Percentiles rank a stretch among this genome's conserved stretches.
Evolutionary conservation across 2,888 invertebrate species (phyloP).

Genomic region (Tinea semifulvella): DNA sequence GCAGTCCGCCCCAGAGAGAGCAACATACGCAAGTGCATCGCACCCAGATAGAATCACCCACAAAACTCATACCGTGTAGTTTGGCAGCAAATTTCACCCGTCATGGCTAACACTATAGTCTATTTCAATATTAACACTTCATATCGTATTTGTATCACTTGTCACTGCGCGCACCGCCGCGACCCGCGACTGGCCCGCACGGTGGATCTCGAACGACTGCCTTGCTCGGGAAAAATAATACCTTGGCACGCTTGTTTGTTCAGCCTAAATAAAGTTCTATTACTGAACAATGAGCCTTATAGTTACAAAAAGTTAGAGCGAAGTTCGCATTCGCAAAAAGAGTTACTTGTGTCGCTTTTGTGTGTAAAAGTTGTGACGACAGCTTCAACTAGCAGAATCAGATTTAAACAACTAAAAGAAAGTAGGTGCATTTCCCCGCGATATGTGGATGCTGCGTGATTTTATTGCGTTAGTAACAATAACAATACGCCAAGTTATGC

Average conservation of each 20-base stretch:
- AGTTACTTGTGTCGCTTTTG: no score
- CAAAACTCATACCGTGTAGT: constrained; percentile 46
- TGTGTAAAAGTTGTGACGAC: constrained; percentile 18
- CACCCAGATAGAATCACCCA: constrained; percentile 39
- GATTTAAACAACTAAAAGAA: constrained; percentile 51
- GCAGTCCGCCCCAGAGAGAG: constrained; percentile 38
- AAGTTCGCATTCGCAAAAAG: no score
- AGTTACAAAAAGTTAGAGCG: background rate
- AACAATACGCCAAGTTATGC: no score
- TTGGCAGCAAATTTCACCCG: constrained; percentile 46
- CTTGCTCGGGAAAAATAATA: constrained; percentile 9
- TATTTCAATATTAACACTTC: background rate
- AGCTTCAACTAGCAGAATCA: constrained; percentile 38
- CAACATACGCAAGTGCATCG: constrained; percentile 48
- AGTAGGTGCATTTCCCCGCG: constrained; percentile 54
- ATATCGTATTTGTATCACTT: background rate
- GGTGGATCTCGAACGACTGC: constrained; percentile 26
- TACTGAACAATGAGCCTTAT: constrained; percentile 22
- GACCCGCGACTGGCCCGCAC: constrained; percentile 28
- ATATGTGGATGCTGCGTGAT: constrained; percentile 23
- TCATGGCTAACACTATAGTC: constrained; percentile 28
- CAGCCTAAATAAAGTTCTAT: constrained; percentile 28
- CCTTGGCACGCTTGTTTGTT: constrained; percentile 30
- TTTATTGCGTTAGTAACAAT: background rate
- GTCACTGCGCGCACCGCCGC: constrained; percentile 18